Percentiles rank a stretch among this genome's conserved stretches.
Evolutionary conservation across 2,113 vertebrate genomes (phyloP).

Genomic region (Daphoenositta chrysoptera): DNA sequence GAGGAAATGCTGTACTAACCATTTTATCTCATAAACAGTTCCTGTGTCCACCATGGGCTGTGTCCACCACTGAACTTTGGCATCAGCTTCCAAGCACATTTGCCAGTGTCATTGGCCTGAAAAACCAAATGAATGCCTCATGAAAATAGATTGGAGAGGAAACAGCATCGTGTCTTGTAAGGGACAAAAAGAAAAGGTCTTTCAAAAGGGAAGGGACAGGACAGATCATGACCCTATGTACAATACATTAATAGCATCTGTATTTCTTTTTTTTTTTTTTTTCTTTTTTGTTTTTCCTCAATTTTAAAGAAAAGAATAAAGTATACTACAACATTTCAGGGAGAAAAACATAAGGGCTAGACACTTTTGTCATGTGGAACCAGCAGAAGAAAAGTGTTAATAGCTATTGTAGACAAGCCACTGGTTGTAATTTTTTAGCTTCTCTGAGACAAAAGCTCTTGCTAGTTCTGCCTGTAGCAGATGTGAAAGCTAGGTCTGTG

Average conservation of each 20-base stretch:
- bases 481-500: background rate
- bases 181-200: background rate
- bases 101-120: background rate
- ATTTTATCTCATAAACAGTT: background rate
- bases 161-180: background rate
- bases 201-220: background rate
- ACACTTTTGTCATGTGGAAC: accelerated
- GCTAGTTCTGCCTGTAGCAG: background rate
- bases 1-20: background rate
- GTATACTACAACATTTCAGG: background rate
- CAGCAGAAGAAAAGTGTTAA: background rate
- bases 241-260: background rate
- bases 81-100: background rate
- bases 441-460: background rate
- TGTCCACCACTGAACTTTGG: background rate
- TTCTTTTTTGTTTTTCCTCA: background rate
- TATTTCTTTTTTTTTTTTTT: background rate
- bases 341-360: background rate
- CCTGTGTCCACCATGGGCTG: background rate
- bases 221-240: background rate
- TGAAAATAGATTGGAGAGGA: background rate
- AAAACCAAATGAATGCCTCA: background rate
- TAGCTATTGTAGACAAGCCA: background rate
- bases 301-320: background rate
- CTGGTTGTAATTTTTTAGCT: background rate